Percentiles rank a stretch among this genome's conserved stretches.
Conservation (phyloP, 2,113 vertebrate species). For the Campylomormyrus numenius region DNA sequence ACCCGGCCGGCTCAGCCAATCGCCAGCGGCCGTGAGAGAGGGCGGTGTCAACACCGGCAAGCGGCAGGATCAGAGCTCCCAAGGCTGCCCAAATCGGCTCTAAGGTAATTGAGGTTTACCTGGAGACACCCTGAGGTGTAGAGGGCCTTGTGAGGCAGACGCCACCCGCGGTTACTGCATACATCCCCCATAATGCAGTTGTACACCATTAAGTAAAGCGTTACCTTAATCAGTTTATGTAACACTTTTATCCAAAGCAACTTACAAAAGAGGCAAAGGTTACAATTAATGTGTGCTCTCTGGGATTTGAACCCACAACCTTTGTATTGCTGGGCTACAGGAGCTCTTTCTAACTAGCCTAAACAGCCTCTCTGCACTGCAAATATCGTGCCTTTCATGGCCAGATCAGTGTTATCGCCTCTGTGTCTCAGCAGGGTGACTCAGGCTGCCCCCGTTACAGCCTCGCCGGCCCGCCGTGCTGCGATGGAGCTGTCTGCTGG, state of each 20-base stretch:
- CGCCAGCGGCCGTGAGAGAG: not conserved
- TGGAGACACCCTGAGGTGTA: not conserved
- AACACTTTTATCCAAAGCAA: not conserved
- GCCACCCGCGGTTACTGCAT: not conserved
- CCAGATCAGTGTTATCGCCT: not conserved
- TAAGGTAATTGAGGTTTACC: not conserved
- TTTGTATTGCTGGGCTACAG: not conserved
- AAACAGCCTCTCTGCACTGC: not conserved
- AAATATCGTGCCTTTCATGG: not conserved
- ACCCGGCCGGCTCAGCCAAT: not conserved
- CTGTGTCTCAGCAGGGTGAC: not conserved
- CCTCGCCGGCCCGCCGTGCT: not conserved
- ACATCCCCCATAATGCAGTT: not conserved
- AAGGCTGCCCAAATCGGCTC: not conserved
- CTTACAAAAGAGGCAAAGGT: not conserved
- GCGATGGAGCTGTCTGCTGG: not conserved
- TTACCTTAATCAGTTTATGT: not conserved
- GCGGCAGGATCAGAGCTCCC: not conserved
- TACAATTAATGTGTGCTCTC: not conserved
- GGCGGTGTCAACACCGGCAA: not conserved
- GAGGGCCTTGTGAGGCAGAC: not conserved
- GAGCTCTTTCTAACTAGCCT: not conserved
- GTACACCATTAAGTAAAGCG: no score
- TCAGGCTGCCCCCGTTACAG: not conserved
- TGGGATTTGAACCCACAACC: not conserved